Percentiles rank a stretch among this genome's conserved stretches.
Conservation (phyloP, 2,113 vertebrate genomes). For the Petrocephalus microphthalmus region DNA sequence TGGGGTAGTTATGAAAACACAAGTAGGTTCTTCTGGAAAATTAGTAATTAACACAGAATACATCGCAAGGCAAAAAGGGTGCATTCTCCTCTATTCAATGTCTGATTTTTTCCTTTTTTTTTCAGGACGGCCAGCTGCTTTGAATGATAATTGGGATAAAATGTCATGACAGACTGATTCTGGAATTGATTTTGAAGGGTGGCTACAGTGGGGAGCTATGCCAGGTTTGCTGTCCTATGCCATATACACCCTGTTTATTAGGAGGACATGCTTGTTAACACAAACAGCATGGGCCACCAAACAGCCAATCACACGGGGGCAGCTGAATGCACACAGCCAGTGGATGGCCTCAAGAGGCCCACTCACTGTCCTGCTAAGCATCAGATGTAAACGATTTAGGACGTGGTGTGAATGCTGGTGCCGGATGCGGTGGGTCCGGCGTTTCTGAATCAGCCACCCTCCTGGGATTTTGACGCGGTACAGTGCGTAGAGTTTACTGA, state of each 20-base stretch:
- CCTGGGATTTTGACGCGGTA: not conserved
- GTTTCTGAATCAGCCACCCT: not conserved
- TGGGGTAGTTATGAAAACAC: slow-evolving; percentile 6
- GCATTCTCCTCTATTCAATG: not conserved
- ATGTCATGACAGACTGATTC: slow-evolving; percentile 10
- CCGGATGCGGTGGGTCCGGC: not conserved
- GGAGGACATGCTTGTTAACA: not conserved
- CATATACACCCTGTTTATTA: not conserved
- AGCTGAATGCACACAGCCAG: not conserved
- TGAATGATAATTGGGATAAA: slow-evolving; percentile 7
- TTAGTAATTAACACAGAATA: slow-evolving; percentile 17
- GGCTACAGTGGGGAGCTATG: not conserved
- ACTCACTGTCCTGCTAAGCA: not conserved
- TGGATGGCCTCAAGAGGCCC: not conserved
- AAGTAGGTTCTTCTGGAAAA: slow-evolving; percentile 5
- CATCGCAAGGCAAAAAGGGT: not conserved
- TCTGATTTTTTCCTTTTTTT: not conserved
- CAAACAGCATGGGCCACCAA: not conserved
- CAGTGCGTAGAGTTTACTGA: not conserved
- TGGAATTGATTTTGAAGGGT: slow-evolving; percentile 6
- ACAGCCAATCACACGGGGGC: not conserved
- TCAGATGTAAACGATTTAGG: not conserved
- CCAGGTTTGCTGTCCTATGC: not conserved
- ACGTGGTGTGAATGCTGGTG: not conserved
- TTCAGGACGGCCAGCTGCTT: not conserved